Evolutionary conservation across 2,113 vertebrate species (phyloP).

Genomic region (Elanus axillaris): DNA sequence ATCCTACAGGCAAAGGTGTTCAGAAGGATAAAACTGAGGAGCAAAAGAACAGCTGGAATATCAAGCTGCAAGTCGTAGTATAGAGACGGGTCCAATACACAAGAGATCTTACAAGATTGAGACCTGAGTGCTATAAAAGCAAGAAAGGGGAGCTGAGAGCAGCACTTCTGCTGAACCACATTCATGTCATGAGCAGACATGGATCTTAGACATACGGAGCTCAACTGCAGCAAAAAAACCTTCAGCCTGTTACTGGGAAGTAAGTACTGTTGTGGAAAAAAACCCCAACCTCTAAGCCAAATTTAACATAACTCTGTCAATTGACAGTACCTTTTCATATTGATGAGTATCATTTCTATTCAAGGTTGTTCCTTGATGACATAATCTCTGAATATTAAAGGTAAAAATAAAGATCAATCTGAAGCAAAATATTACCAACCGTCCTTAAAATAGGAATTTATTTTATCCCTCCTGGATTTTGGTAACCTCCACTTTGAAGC

Average conservation of each 20-base stretch:
- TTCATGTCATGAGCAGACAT: not conserved
- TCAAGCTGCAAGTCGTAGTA: not conserved
- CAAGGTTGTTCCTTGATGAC: not conserved
- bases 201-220: rapidly evolving
- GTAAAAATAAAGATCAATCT: not conserved
- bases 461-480: not conserved
- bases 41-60: not conserved
- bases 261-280: not conserved
- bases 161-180: not conserved
- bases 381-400: not conserved
- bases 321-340: not conserved
- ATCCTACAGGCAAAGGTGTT: not conserved
- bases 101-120: not conserved
- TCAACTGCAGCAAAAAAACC: not conserved
- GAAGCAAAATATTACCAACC: not conserved
- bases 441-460: not conserved
- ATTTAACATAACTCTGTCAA: not conserved
- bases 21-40: not conserved
- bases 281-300: not conserved
- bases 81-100: not conserved
- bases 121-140: not conserved
- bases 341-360: not conserved
- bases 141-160: not conserved
- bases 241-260: not conserved
- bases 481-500: not conserved